Percentiles rank a stretch among this genome's conserved stretches.
These are phyloP conservation scores for Caloenas nicobarica DNA, from an alignment of 2,113 vertebrate genomes.

Conservation along the genomic window DNA sequence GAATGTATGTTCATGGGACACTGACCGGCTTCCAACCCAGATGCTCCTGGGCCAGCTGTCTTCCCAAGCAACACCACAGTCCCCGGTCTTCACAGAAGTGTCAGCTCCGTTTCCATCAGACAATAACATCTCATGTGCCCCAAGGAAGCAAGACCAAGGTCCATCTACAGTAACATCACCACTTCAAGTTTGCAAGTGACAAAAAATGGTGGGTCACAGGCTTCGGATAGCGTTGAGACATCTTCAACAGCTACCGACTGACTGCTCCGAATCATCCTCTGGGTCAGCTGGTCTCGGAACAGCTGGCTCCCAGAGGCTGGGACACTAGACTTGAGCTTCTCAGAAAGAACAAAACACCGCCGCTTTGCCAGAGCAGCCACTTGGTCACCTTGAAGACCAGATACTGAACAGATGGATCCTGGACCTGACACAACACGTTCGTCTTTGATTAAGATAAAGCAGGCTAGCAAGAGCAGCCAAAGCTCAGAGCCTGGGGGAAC, in stretches of 20 bases:
- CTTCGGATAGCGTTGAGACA: accelerated
- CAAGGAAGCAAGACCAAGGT: not conserved
- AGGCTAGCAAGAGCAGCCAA: not conserved
- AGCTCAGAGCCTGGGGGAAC: not conserved
- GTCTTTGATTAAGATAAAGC: not conserved
- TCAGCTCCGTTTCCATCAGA: not conserved
- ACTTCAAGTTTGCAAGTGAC: not conserved
- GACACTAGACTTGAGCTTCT: not conserved
- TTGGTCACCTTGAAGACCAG: not conserved
- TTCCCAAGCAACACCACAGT: not conserved
- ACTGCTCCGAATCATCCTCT: not conserved
- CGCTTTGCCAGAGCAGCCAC: not conserved
- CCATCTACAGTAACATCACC: not conserved
- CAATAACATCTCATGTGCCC: not conserved
- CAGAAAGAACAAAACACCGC: not conserved
- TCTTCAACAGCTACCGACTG: not conserved
- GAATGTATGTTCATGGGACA: not conserved
- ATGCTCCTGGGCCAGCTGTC: not conserved
- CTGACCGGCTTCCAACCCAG: not conserved
- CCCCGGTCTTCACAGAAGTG: not conserved
- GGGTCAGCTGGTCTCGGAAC: not conserved
- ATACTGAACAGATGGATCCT: not conserved
- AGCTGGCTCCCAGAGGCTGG: not conserved
- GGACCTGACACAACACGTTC: not conserved
- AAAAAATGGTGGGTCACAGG: not conserved